Conservation (phyloP, 1,140 invertebrate species). For the Onthophagus taurus region DNA sequence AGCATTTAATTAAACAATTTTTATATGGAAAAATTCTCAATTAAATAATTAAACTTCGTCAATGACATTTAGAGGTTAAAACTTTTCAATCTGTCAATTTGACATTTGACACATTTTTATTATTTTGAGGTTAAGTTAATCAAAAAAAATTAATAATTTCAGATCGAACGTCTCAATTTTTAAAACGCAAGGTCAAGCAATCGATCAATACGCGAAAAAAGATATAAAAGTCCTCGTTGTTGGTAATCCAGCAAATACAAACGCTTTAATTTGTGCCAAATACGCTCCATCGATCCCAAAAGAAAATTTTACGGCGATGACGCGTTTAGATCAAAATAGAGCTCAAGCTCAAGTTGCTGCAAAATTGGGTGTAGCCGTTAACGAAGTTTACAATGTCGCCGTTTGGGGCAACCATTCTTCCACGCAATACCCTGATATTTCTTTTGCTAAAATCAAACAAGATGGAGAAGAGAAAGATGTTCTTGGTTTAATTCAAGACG, state of each 20-base stretch:
- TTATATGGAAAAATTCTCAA: too few species aligned
- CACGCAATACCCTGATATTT: slow-evolving; percentile 95
- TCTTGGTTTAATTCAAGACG: slow-evolving; percentile 69
- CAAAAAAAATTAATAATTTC: too few species aligned
- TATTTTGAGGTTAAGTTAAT: too few species aligned
- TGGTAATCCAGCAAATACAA: slow-evolving; percentile 99
- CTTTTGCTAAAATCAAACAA: slow-evolving; percentile 66
- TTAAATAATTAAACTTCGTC: too few species aligned
- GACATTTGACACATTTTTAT: too few species aligned
- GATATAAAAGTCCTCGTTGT: slow-evolving; percentile 95
- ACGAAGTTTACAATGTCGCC: slow-evolving; percentile 75
- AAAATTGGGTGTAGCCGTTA: slow-evolving; percentile 56
- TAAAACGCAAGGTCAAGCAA: slow-evolving; percentile 86
- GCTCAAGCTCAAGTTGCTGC: slow-evolving; percentile 75
- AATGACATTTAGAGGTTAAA: too few species aligned
- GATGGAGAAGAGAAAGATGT: slow-evolving; percentile 46
- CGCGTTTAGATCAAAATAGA: slow-evolving; percentile 95
- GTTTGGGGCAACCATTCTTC: slow-evolving; percentile 99
- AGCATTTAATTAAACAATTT: too few species aligned
- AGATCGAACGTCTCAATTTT: slow-evolving; percentile 99
- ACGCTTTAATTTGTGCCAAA: slow-evolving; percentile 91
- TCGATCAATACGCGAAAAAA: slow-evolving; percentile 90
- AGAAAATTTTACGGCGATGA: slow-evolving; percentile 97
- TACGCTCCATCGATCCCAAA: slow-evolving; percentile 97
- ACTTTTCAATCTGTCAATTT: too few species aligned